phyloP scores from a whole-genome alignment of 2,113 vertebrate species.

The Menidia beryllina region DNA sequence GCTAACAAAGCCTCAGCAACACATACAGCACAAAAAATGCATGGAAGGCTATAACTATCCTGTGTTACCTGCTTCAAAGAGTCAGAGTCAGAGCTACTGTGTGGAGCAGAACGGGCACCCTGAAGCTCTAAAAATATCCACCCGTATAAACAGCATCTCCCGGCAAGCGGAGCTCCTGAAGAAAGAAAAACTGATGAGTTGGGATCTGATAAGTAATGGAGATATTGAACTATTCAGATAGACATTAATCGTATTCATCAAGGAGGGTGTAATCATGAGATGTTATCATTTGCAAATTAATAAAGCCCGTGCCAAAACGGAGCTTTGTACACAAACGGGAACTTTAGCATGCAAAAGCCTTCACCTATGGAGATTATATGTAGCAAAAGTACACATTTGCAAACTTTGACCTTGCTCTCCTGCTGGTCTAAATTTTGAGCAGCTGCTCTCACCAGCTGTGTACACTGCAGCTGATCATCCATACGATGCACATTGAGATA shows the following conservation, averaged over 20 bases:
- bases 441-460: conserved; percentile 49
- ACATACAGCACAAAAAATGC: conserved; percentile 10
- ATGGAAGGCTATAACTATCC: conserved; percentile 27
- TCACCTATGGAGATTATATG: neutral
- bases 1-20: conserved; percentile 28
- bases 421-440: conserved; percentile 21
- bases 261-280: neutral
- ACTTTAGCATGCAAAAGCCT: accelerated
- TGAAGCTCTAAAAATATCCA: conserved; percentile 65
- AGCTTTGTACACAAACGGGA: neutral
- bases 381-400: conserved; percentile 3
- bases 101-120: conserved; percentile 26
- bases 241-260: conserved; percentile 7
- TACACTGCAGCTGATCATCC: conserved; percentile 19
- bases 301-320: conserved; percentile 4
- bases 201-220: conserved; percentile 13
- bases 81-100: conserved; percentile 26
- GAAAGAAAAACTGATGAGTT: conserved; percentile 3
- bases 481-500: conserved; percentile 6
- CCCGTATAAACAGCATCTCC: conserved; percentile 52
- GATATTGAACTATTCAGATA: conserved; percentile 32
- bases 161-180: conserved; percentile 36
- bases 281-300: neutral
- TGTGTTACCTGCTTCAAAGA: conserved; percentile 21
- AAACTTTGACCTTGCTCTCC: conserved; percentile 15